Percentiles rank a stretch among this genome's conserved stretches.
Conservation (phyloP, 1,140 invertebrate species). For the Aphelenchoides fujianensis region DNA sequence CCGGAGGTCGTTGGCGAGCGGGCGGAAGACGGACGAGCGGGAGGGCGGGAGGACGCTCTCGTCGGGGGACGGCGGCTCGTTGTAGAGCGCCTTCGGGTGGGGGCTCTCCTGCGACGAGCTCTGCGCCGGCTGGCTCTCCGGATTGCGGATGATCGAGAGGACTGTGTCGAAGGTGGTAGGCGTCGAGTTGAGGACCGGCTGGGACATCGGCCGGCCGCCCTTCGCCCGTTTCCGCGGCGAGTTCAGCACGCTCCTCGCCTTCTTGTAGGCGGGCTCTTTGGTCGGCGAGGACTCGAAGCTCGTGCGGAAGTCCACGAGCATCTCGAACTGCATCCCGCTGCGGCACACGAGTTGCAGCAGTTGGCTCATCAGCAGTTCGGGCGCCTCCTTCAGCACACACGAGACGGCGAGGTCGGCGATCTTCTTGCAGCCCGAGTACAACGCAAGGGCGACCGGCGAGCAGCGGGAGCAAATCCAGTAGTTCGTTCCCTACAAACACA, state of each 20-base stretch:
- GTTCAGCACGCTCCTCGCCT: conserved; percentile 3
- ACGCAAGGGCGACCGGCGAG: background rate
- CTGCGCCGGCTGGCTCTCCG: background rate
- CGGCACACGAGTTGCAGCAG: conserved; percentile 4
- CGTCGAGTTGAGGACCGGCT: background rate
- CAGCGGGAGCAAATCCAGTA: background rate
- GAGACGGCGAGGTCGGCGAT: conserved; percentile 1
- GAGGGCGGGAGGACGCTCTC: background rate
- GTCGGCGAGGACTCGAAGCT: background rate
- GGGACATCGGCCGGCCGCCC: background rate
- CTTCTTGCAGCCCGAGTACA: conserved; percentile 16
- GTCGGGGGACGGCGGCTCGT: background rate
- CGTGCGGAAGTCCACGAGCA: conserved; percentile 11
- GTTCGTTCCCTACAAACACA: conserved; percentile 19
- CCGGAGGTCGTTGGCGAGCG: background rate
- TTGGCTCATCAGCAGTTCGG: background rate
- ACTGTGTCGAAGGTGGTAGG: background rate
- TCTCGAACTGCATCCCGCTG: background rate
- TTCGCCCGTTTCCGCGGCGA: conserved; percentile 11
- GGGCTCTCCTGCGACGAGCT: background rate
- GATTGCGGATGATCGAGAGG: background rate
- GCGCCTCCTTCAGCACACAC: background rate
- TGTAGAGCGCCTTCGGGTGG: background rate
- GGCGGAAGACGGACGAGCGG: background rate
- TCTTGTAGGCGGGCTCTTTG: conserved; percentile 17